phyloP scores from a whole-genome alignment of 2,888 invertebrate species.

The Megaustenia siamemsis region DNA sequence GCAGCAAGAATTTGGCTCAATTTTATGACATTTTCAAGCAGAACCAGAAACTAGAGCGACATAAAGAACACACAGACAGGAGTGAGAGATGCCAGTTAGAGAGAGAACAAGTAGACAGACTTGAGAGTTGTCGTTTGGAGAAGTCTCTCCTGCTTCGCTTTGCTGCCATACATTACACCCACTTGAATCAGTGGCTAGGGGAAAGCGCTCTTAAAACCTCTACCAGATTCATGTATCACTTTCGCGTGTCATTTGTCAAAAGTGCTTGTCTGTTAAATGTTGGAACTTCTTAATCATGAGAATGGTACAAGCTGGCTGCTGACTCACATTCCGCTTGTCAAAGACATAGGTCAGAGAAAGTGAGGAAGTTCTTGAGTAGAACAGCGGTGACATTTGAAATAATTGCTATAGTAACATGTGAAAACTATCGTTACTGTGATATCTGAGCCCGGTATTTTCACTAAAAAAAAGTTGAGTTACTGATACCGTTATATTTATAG shows the following conservation, averaged over 20 bases:
- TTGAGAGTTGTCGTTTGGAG: neutral
- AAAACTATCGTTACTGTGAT: no score
- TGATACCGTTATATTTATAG: no score
- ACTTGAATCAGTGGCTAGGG: neutral
- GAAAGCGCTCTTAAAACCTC: neutral
- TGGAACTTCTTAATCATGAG: neutral
- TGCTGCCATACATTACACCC: neutral
- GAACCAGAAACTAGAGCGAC: no score
- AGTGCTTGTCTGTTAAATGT: conserved; percentile 1
- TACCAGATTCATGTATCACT: neutral
- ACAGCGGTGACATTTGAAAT: conserved; percentile 11
- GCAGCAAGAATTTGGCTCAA: no score
- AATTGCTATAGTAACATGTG: no score
- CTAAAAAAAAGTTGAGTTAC: no score
- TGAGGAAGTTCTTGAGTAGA: neutral
- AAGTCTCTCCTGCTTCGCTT: neutral
- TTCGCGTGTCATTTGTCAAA: neutral
- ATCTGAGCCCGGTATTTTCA: no score
- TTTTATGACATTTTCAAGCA: no score
- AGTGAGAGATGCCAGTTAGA: no score
- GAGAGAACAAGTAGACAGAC: neutral
- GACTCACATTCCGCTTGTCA: neutral
- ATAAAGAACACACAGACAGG: no score
- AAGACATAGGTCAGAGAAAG: neutral
- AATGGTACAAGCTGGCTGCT: neutral